Evolutionary conservation across 2,888 invertebrate species (phyloP).

Genomic region (Chrysolina americana): DNA sequence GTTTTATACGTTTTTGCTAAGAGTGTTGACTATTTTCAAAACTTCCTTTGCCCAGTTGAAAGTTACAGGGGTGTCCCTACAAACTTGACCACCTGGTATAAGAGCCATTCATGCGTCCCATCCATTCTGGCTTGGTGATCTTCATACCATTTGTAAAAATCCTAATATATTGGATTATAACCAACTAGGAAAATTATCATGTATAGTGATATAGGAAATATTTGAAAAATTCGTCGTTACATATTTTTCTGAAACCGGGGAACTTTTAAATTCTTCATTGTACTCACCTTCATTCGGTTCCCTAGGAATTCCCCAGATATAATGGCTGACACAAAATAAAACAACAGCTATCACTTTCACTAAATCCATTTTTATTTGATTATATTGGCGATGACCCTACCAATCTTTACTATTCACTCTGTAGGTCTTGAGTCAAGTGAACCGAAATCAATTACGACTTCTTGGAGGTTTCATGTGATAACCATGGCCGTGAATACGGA

Average conservation of each 20-base stretch:
- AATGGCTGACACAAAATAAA: neutral
- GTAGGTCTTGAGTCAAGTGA: constrained; percentile 13
- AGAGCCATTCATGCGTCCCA: too few species aligned
- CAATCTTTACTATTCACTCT: neutral
- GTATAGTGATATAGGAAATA: too few species aligned
- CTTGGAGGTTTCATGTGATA: constrained; percentile 2
- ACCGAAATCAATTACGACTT: neutral
- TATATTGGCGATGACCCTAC: neutral
- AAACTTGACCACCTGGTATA: too few species aligned
- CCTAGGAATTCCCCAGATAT: neutral
- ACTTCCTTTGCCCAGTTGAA: too few species aligned
- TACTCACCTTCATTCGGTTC: constrained; percentile 15
- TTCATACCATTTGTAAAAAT: too few species aligned
- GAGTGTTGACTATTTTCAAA: too few species aligned
- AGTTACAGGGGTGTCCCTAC: too few species aligned
- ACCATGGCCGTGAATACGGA: constrained; percentile 11
- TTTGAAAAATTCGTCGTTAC: neutral
- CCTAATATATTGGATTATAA: too few species aligned
- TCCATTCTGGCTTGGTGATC: too few species aligned
- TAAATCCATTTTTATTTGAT: constrained; percentile 6
- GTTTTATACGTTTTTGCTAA: too few species aligned
- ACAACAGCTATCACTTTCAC: constrained; percentile 25
- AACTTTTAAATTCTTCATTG: neutral
- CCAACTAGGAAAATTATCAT: too few species aligned
- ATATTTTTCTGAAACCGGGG: neutral